These are phyloP conservation scores for Podargus strigoides DNA, from an alignment of 2,797 vertebrate species.

Conservation along the genomic window DNA sequence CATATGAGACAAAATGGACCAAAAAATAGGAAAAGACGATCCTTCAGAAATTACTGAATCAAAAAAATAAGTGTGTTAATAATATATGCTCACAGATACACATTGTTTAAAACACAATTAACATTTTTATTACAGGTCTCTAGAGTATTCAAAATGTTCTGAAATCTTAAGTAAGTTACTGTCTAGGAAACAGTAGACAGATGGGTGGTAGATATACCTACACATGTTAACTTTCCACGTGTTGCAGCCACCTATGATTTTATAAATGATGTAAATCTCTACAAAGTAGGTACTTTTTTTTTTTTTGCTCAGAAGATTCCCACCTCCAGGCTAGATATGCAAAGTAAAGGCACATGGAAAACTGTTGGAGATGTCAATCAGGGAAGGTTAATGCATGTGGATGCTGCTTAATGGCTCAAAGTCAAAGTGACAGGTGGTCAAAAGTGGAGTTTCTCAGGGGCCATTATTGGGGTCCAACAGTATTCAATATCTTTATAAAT, in stretches of 20 bases:
- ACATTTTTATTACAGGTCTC: background rate
- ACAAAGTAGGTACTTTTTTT: background rate
- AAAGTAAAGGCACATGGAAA: background rate
- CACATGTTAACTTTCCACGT: background rate
- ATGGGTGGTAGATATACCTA: background rate
- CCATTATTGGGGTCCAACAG: background rate
- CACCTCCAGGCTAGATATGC: background rate
- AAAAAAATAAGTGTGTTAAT: background rate
- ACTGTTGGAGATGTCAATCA: background rate
- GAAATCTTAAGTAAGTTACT: background rate
- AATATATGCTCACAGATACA: background rate
- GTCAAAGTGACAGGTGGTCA: background rate
- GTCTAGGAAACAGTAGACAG: background rate
- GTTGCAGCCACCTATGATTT: background rate
- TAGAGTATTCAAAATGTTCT: background rate
- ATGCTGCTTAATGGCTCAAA: background rate
- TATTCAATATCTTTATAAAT: background rate
- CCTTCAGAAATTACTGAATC: background rate
- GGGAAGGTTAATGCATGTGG: background rate
- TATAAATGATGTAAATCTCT: background rate
- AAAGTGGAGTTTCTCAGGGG: background rate
- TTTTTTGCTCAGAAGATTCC: background rate
- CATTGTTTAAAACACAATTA: background rate
- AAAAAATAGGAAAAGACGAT: background rate
- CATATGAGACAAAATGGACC: background rate